Evolutionary conservation across 1,140 invertebrate species (phyloP).

Genomic region (Phocides pigmalion): DNA sequence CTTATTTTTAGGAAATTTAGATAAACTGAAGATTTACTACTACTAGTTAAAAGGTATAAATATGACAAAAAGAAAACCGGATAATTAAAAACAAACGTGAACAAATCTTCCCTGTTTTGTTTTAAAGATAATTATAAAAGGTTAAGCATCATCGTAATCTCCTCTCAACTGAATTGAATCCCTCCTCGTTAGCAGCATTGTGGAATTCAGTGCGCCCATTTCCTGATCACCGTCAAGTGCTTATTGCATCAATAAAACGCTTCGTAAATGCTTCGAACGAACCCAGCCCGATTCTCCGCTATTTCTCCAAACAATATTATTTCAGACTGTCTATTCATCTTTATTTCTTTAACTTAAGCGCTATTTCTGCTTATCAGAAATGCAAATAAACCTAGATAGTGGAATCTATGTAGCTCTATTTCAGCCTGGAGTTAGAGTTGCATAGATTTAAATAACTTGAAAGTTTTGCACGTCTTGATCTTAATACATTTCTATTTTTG

Average conservation of each 20-base stretch:
- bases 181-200: conserved; percentile 30
- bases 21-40: too few relatives aligned
- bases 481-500: conserved; percentile 2
- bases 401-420: conserved; percentile 35
- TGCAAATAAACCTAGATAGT: not conserved
- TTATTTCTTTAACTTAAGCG: conserved; percentile 6
- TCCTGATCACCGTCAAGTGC: conserved; percentile 47
- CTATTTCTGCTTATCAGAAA: conserved; percentile 20
- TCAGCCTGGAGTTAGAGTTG: conserved; percentile 41
- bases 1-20: too few relatives aligned
- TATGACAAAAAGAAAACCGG: too few relatives aligned
- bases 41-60: too few relatives aligned
- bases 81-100: not conserved
- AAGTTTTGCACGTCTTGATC: conserved; percentile 37
- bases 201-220: conserved; percentile 38
- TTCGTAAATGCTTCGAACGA: conserved; percentile 53
- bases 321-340: not conserved
- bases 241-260: conserved; percentile 71
- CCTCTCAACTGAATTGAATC: conserved; percentile 24
- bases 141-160: conserved; percentile 11
- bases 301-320: conserved; percentile 35
- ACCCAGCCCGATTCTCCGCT: conserved; percentile 44
- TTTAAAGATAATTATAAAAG: not conserved
- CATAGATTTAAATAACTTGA: conserved; percentile 63
- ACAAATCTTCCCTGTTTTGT: not conserved